Base-by-base conservation (phyloP, 2,113 vertebrate genomes). In the Psilopogon haemacephalus region DNA sequence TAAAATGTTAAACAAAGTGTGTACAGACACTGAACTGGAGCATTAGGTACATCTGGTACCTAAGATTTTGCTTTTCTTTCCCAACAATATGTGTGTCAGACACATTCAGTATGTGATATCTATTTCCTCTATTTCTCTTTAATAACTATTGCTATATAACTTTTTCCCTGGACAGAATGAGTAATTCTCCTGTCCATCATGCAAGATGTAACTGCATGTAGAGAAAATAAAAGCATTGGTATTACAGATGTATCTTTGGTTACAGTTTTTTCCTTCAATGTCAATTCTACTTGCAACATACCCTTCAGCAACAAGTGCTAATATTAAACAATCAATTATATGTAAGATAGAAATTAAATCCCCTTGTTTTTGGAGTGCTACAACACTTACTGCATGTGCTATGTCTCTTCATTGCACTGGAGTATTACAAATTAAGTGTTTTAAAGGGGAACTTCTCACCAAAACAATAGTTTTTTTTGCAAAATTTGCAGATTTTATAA, bases 111-210 rank as follows among this genome's bases (percentile, higher is more conserved):
- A 58, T 58, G 69, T 70, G 74, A 92, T 84, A 78, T 38, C 78
- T 84, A 56, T 89, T 95, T 89, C 72, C 32, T 33, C 46, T 84
- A 37, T 65, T 86, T 27, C 38, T 93, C 59, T 96, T 96, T 93
- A 96, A 96, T 93, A 96, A 94, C 75, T 94, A 50, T n/a, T 70
- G 71, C 50, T 93, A 71, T 84, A 82, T 59, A 84, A 62, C 65
- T 94, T 95, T 93, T 89, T 63, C 83, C 83, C 26, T 74, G 33
- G 59, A 78, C 33, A 90, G 88, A 74, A 92, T 88, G 58, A 89
- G 69, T 93, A 96, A 90, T 95, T 92, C 69, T 84, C 35, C 69
- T 95, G 95, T 88, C 91, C 50, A 86, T 95, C 93, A 93, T 44
- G 81, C 32, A 21, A 86, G 70, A 75, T 74, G 35, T 62, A 90